These are phyloP conservation scores for Schrankia costaestrigalis DNA, from an alignment of 2,888 invertebrate genomes.

Conservation along the genomic window DNA sequence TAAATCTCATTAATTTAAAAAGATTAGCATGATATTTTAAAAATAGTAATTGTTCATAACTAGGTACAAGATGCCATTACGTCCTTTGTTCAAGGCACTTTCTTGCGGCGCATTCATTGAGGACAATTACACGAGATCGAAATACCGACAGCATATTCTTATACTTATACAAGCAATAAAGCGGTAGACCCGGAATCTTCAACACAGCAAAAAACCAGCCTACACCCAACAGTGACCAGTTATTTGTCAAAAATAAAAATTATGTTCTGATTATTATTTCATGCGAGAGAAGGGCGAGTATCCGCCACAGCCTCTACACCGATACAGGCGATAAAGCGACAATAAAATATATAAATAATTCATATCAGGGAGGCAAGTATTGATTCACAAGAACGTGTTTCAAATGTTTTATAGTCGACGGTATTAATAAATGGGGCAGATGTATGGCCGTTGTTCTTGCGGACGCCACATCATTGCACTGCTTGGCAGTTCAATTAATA, in stretches of 20 bases:
- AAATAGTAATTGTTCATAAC: conserved; percentile 9
- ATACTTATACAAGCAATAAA: conserved; percentile 53
- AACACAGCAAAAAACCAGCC: conserved; percentile 51
- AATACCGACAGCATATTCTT: conserved; percentile 46
- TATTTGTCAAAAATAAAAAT: conserved; percentile 80
- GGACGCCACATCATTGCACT: conserved; percentile 46
- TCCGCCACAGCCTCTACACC: conserved; percentile 42
- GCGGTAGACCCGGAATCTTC: conserved; percentile 41
- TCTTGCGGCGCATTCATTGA: conserved; percentile 34
- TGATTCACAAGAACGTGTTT: conserved; percentile 79
- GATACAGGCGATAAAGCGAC: conserved; percentile 75
- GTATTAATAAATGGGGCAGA: conserved; percentile 77
- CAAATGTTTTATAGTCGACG: conserved; percentile 72
- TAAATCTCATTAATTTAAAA: too few relatives aligned
- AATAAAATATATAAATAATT: conserved; percentile 79
- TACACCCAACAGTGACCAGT: conserved; percentile 53
- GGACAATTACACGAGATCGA: conserved; percentile 50
- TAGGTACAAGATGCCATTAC: conserved; percentile 9
- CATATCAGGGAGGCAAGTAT: conserved; percentile 64
- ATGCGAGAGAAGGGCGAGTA: conserved; percentile 46
- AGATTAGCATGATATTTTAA: too few relatives aligned
- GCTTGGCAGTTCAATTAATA: conserved; percentile 66
- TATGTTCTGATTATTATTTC: conserved; percentile 76
- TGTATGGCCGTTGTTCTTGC: conserved; percentile 58
- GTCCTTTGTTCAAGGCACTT: conserved; percentile 31